Percentiles rank a stretch among this genome's conserved stretches.
These are phyloP conservation scores for Maccullochella peelii DNA, from an alignment of 2,113 vertebrate genomes.

Conservation along the genomic window DNA sequence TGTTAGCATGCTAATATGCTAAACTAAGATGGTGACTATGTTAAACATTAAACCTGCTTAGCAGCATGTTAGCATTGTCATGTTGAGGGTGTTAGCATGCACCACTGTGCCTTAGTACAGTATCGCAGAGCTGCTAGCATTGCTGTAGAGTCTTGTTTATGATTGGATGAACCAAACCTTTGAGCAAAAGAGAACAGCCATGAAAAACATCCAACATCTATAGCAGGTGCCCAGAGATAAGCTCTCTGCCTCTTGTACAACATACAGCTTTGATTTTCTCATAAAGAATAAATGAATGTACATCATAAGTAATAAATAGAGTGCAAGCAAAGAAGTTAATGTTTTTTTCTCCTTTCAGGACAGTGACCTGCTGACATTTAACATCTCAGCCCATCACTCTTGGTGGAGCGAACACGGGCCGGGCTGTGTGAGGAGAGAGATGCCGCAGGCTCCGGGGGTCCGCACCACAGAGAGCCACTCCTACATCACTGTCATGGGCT, in stretches of 20 bases:
- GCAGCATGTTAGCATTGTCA: not conserved
- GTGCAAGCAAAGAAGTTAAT: not conserved
- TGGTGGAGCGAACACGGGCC: slow-evolving; percentile 94
- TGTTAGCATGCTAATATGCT: not conserved
- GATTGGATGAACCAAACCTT: slow-evolving; percentile 2
- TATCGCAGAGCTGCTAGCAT: not conserved
- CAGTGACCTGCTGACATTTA: slow-evolving; percentile 91
- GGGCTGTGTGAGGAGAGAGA: slow-evolving; percentile 87
- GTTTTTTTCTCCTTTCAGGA: slow-evolving; percentile 80
- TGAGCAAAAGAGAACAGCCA: slow-evolving; percentile 6
- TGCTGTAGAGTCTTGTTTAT: not conserved
- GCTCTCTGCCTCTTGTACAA: not conserved
- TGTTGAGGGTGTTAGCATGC: not conserved
- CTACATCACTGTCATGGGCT: slow-evolving; percentile 88
- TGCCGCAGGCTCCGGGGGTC: slow-evolving; percentile 75
- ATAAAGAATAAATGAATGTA: slow-evolving; percentile 33
- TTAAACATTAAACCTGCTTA: not conserved
- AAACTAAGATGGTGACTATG: not conserved
- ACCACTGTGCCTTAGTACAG: not conserved
- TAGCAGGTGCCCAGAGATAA: not conserved
- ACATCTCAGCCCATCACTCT: slow-evolving; percentile 90
- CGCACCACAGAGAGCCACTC: slow-evolving; percentile 85
- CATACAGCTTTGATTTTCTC: slow-evolving; percentile 1
- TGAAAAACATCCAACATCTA: not conserved
- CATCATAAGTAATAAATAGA: slow-evolving; percentile 17